Percentiles rank a stretch among this genome's conserved stretches.
phyloP scores from a whole-genome alignment of 2,797 vertebrate species.

The Tadarida brasiliensis region DNA sequence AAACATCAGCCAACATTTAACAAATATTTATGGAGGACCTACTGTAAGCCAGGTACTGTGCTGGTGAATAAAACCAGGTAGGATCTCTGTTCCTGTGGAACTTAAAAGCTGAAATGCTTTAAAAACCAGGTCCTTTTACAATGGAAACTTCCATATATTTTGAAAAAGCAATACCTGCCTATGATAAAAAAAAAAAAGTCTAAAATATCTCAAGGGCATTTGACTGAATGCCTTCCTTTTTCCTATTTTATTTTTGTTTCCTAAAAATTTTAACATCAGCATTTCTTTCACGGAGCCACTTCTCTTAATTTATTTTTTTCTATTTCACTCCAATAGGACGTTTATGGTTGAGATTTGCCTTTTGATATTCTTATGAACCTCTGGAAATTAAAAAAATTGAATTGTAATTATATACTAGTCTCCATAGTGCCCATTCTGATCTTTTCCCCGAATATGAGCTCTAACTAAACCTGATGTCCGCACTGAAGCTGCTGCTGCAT shows the following conservation, averaged over 20 bases:
- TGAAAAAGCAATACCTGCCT: background rate
- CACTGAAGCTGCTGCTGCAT: background rate
- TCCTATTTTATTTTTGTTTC: slow-evolving; percentile 43
- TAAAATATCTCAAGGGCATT: background rate
- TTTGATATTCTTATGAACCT: background rate
- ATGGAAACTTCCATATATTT: background rate
- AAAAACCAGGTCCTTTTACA: background rate
- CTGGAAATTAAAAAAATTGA: slow-evolving; percentile 1
- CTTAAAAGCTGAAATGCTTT: background rate
- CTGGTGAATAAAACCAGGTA: background rate
- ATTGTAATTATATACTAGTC: background rate
- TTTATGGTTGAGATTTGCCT: background rate
- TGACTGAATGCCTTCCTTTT: slow-evolving; percentile 22
- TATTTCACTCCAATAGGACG: background rate
- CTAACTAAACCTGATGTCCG: background rate
- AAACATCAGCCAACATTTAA: background rate
- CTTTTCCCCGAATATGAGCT: background rate
- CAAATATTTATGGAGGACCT: background rate
- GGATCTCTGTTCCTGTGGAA: background rate
- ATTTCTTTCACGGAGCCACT: background rate
- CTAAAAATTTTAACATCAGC: background rate
- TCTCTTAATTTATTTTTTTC: slow-evolving; percentile 12
- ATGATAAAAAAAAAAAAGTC: background rate
- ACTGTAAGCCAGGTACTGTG: background rate
- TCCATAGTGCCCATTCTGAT: background rate